phyloP scores from a whole-genome alignment of 2,113 vertebrate species.

The Gavia stellata region DNA sequence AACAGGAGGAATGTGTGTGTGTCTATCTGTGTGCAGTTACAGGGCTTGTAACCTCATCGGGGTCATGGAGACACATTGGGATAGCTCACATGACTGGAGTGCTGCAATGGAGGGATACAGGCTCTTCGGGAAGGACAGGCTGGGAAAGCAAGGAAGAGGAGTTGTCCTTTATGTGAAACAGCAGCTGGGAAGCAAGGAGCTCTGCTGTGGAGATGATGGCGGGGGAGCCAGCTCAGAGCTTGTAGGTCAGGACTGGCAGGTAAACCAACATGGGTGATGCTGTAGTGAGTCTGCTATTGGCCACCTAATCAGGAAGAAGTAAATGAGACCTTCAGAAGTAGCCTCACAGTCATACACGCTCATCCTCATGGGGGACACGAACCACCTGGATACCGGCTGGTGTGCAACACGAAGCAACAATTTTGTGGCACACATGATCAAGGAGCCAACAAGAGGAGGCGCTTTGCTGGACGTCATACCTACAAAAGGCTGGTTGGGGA shows the following conservation, averaged over 20 bases:
- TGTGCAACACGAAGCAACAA: background rate
- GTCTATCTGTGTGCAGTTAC: background rate
- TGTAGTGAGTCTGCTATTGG: background rate
- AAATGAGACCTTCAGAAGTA: background rate
- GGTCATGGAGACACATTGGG: background rate
- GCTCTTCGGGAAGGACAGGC: background rate
- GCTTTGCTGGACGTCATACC: background rate
- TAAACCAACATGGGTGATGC: background rate
- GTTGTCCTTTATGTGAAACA: background rate
- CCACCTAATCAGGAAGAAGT: background rate
- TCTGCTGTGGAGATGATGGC: background rate
- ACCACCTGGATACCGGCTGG: background rate
- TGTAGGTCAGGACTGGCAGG: background rate
- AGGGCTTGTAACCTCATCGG: background rate
- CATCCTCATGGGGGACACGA: background rate
- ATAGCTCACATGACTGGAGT: background rate
- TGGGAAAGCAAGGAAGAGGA: background rate
- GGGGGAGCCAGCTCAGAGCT: background rate
- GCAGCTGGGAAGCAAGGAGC: background rate
- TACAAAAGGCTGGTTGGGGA: background rate
- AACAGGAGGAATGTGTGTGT: background rate
- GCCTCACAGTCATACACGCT: background rate
- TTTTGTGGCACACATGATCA: fast-evolving
- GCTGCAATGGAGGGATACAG: background rate
- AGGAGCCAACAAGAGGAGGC: fast-evolving